phyloP scores from a whole-genome alignment of 1,140 invertebrate genomes.

The Chrysoperla carnea region DNA sequence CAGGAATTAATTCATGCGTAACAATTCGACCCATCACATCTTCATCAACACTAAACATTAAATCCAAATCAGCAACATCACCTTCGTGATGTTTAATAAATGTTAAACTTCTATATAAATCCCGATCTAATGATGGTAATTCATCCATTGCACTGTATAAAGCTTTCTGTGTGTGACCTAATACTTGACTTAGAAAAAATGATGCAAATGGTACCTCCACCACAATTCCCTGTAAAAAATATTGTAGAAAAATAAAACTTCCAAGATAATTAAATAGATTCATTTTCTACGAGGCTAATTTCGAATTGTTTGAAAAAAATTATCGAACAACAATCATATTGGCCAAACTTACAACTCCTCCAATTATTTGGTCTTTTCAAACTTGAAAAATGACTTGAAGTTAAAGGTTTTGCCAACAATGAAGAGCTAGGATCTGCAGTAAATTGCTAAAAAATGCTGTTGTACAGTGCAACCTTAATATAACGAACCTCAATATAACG shows the following conservation, averaged over 20 bases:
- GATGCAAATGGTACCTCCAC: slow-evolving; percentile 97
- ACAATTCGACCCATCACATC: slow-evolving; percentile 84
- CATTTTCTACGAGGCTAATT: no score
- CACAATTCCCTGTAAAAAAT: slow-evolving; percentile 67
- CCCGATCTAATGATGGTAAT: slow-evolving; percentile 87
- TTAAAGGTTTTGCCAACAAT: no score
- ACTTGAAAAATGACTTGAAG: no score
- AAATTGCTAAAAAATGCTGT: no score
- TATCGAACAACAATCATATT: not conserved
- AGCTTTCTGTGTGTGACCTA: slow-evolving; percentile 82
- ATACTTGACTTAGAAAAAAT: slow-evolving; percentile 93
- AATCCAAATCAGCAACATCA: slow-evolving; percentile 83
- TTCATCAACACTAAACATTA: slow-evolving; percentile 95
- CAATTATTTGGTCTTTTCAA: no score
- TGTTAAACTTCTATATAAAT: slow-evolving; percentile 89
- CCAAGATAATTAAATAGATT: no score
- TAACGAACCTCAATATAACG: no score
- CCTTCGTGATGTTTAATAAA: slow-evolving; percentile 93
- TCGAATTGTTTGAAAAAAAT: not conserved
- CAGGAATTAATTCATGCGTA: slow-evolving; percentile 81
- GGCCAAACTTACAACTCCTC: no score
- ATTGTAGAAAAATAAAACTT: not conserved
- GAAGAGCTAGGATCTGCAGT: no score
- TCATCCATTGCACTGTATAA: slow-evolving; percentile 95
- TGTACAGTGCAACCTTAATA: no score